Evolutionary conservation across 1,140 invertebrate species (phyloP).

Genomic region (Probaryconus sp.): DNA sequence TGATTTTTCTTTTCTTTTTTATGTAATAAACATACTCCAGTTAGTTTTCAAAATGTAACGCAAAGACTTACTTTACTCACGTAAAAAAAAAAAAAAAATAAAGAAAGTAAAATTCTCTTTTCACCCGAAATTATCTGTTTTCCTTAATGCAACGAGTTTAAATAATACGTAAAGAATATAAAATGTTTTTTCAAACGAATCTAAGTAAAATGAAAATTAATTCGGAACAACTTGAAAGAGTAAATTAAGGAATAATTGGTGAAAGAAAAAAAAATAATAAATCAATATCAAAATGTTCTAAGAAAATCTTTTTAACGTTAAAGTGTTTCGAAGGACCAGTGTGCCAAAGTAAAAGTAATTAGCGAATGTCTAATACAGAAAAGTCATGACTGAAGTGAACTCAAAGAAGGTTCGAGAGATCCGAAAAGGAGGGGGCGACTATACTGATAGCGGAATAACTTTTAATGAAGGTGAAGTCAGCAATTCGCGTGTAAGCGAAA

Average conservation of each 20-base stretch:
- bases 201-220: no score
- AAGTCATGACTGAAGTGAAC: conserved; percentile 18
- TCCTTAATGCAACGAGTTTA: no score
- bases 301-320: no score
- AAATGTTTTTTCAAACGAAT: no score
- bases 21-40: no score
- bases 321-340: background rate
- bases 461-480: conserved; percentile 61
- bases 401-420: conserved; percentile 35
- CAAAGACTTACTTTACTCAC: no score
- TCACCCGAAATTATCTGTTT: no score
- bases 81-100: no score
- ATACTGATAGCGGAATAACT: conserved; percentile 60
- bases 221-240: background rate
- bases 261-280: background rate
- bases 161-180: no score
- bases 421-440: background rate
- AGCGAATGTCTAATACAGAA: conserved; percentile 42
- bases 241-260: background rate
- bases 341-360: conserved; percentile 51
- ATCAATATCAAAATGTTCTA: background rate
- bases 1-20: background rate
- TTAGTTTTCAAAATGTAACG: no score
- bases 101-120: conserved; percentile 3
- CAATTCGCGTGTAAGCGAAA: conserved; percentile 54